Evolutionary conservation across 2,888 invertebrate species (phyloP), one percentile per base, ranked within the genome.

Genomic region (Leucoptera coffeella): DNA sequence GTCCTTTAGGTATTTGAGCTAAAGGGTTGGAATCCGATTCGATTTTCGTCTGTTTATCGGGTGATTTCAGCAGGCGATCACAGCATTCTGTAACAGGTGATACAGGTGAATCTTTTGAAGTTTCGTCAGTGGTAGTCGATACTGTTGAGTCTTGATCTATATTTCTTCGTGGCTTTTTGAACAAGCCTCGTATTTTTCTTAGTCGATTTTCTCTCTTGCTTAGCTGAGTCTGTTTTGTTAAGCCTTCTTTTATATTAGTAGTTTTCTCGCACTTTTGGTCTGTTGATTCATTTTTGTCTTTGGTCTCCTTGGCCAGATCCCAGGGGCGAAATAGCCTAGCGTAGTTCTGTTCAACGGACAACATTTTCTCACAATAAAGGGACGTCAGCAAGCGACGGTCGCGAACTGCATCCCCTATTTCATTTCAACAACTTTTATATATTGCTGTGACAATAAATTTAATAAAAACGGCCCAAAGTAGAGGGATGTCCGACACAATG

Each of bases 261-360:
- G 21, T 31, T 8, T 37, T 38, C 32, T 42, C 42, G 42, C 42
- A 32, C 7, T 29, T 27, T 35, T 37, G 32, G 34, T 25, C 28
- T 31, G 28, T 24, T 24, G 35, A 28, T 17, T 15, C 30, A n/a
- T 38, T 32, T 12, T 40, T 38, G 33, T 52, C 27, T 25, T 27
- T 47, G 29, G 37, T 47, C 25, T 54, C 61, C 57, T 59, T 64
- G 33, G 58, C 57, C n/a, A n/a, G n/a, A 47, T 78, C 78, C 78
- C 78, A 78, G 29, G 78, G 78, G 38, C 78, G 69, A 41, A 78
- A 78, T 12, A 78, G 54, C 39, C 77, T 65, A 22, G 75, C 73
- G 33, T 57, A 64, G 41, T 43, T 61, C 40, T 52, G 55, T 29
- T 55, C 52, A 26, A 44, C 45, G 32, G 60, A 60, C 38, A 55